Base-by-base conservation (phyloP, 1,140 invertebrate species). In the Campodea augens region DNA sequence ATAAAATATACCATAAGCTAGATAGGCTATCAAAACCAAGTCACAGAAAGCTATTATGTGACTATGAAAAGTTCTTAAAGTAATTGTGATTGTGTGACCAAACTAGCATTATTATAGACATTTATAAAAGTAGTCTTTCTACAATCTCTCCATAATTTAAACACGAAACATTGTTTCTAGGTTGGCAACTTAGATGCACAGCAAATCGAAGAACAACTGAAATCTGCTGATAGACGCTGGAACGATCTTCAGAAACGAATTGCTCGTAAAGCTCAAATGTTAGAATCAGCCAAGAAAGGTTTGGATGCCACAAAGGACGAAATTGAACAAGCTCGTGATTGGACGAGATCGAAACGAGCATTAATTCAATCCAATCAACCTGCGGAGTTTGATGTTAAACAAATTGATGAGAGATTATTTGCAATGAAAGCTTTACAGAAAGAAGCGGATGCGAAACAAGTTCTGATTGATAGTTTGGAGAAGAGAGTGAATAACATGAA, bases 181-280 rank as follows among this genome's bases (percentile, higher is more conserved):
- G n/a, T n/a, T n/a, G n/a, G 80, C 57, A 86, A 82, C 60, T 62
- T 86, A 32, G 89, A 92, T 60, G 78, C 78, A 0, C 85, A 91
- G 52, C 83, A 91, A 60, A 77, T 92, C 18, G 85, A 91, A 58
- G 88, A 92, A 57, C 80, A 78, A 65, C 69, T 84, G 49, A 86
- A 87, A 60, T 77, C 77, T 0, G 68, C 85, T 1, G 84, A 91
- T 56, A 69, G 84, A 51, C 70, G 81, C 46, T 79, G 85, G 49
- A 77, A 76, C 41, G 86, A 91, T 57, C 73, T 88, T 0, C 69
- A 72, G 22, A 90, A 89, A 54, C 73, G 86, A 44, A 72, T 89
- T 21, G 75, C 83, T 54, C 70, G 86, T 32, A 89, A 88, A 59
- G 62, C 76, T 2, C 51, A 58, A 41, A 73, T 86, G 42, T 58